Conservation (phyloP, 2,888 invertebrate species). For the Melanchra persicariae region DNA sequence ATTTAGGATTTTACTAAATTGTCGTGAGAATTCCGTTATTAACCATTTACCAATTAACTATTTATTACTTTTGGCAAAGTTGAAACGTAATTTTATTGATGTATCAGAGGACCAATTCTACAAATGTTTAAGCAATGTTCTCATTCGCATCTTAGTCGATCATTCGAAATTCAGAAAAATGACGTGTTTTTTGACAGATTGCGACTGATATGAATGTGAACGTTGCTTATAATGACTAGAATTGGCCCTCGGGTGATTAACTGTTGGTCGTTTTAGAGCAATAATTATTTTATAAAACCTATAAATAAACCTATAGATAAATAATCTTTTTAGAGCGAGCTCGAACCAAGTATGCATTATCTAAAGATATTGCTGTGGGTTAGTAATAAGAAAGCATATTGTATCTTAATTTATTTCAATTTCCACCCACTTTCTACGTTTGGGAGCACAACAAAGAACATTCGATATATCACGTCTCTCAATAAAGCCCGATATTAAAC, state of each 20-base stretch:
- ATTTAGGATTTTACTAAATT: too few relatives aligned
- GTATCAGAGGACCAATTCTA: too few relatives aligned
- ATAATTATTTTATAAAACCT: not conserved
- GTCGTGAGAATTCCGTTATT: too few relatives aligned
- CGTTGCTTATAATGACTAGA: too few relatives aligned
- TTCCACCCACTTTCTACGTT: not conserved
- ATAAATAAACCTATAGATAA: not conserved
- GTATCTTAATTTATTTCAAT: conserved; percentile 41
- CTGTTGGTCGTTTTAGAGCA: too few relatives aligned
- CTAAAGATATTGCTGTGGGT: not conserved
- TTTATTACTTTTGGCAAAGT: not conserved
- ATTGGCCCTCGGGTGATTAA: too few relatives aligned
- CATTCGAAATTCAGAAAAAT: too few relatives aligned
- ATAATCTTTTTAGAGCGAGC: not conserved
- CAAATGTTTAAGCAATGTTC: too few relatives aligned
- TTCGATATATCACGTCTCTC: not conserved
- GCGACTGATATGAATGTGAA: too few relatives aligned
- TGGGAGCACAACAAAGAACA: conserved; percentile 13
- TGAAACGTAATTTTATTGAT: not conserved
- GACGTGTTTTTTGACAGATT: too few relatives aligned
- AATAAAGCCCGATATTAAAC: conserved; percentile 8
- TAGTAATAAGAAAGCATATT: conserved; percentile 8
- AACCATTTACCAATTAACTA: not conserved
- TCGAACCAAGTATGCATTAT: too few relatives aligned
- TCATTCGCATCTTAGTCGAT: too few relatives aligned